Conservation (phyloP, 2,888 invertebrate genomes). For the Hyles lineata region DNA sequence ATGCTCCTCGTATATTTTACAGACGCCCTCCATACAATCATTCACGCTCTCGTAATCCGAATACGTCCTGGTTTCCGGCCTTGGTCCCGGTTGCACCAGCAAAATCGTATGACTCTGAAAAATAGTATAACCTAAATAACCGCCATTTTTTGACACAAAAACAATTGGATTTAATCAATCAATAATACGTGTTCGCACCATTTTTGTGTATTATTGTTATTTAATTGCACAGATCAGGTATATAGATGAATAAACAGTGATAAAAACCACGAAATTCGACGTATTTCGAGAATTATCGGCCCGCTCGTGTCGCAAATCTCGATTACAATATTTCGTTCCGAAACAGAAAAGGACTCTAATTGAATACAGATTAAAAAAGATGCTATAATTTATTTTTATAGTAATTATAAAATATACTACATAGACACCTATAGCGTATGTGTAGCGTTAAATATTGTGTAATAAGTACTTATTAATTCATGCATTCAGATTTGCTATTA, state of each 20-base stretch:
- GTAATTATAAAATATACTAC: no score
- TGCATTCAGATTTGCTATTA: no score
- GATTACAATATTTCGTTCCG: conserved; percentile 38
- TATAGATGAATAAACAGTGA: neutral
- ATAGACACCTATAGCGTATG: no score
- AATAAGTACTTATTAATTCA: no score
- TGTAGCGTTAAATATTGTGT: no score
- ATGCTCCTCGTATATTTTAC: conserved; percentile 99
- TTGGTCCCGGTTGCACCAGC: conserved; percentile 95
- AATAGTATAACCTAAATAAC: conserved; percentile 64
- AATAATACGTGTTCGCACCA: conserved; percentile 53
- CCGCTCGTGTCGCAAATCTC: conserved; percentile 27
- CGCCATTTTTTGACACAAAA: conserved; percentile 60
- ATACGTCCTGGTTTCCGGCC: conserved; percentile 98
- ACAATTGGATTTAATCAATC: neutral
- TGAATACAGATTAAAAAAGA: conserved; percentile 6
- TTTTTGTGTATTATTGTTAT: conserved; percentile 41
- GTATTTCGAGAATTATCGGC: conserved; percentile 40
- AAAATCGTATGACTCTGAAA: conserved; percentile 98
- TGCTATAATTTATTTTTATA: no score
- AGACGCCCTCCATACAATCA: conserved; percentile 99
- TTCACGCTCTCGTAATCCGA: conserved; percentile 99
- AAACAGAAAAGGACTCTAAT: conserved; percentile 23
- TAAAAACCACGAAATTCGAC: conserved; percentile 10
- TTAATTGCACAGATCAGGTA: neutral